These are phyloP conservation scores for Beris morrisii DNA, from an alignment of 2,888 invertebrate genomes.

Conservation along the genomic window DNA sequence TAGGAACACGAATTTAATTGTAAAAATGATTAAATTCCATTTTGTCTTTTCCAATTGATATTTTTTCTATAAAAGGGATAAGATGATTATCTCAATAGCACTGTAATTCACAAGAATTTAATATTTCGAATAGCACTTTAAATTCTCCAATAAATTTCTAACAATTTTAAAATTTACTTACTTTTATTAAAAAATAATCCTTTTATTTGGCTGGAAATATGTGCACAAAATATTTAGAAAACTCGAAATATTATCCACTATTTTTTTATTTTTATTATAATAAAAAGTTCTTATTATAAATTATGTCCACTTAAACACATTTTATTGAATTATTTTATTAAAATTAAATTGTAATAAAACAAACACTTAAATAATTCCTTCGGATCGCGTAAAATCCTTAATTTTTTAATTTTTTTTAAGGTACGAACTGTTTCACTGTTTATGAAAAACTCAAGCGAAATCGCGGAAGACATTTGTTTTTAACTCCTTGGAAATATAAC, in stretches of 20 bases:
- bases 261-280: background rate
- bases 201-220: background rate
- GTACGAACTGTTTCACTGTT: constrained; percentile 41
- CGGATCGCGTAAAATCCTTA: no score
- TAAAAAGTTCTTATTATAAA: background rate
- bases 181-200: no score
- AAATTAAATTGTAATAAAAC: background rate
- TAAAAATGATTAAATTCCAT: no score
- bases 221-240: constrained; percentile 9
- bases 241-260: constrained; percentile 21
- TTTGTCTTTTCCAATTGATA: no score
- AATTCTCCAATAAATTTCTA: no score
- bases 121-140: no score
- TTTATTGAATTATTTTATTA: constrained; percentile 13
- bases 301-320: constrained; percentile 22
- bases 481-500: constrained; percentile 40
- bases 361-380: background rate
- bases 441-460: constrained; percentile 41
- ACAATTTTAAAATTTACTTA: no score
- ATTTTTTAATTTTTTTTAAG: constrained; percentile 14
- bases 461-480: constrained; percentile 40
- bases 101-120: no score
- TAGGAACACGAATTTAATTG: no score
- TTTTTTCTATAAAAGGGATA: no score
- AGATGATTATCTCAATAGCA: no score